Percentiles rank a stretch among this genome's conserved stretches.
Conservation (phyloP, 2,888 invertebrate species). For the Anthophora plumipes region DNA sequence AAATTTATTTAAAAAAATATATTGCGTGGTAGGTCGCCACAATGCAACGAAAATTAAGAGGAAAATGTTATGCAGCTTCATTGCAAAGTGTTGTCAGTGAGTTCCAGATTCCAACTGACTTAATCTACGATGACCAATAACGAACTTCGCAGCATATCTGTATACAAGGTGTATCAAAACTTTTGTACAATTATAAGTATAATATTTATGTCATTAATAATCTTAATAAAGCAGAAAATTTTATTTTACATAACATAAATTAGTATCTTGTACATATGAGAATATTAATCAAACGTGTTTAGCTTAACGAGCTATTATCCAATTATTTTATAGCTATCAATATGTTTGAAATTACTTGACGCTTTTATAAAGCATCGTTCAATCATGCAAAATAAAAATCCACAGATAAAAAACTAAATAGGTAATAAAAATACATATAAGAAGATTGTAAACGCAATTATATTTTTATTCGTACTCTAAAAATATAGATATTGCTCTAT, state of each 20-base stretch:
- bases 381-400: neutral
- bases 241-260: neutral
- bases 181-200: neutral
- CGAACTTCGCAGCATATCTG: neutral
- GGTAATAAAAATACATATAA: no score
- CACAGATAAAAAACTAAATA: neutral
- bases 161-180: conserved; percentile 6
- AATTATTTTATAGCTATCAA: neutral
- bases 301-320: neutral
- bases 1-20: conserved; percentile 18
- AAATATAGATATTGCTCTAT: neutral
- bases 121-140: conserved; percentile 2
- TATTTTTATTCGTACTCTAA: neutral
- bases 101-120: conserved; percentile 18
- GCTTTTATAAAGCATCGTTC: neutral
- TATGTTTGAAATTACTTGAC: neutral
- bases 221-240: neutral
- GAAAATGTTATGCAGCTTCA: conserved; percentile 34
- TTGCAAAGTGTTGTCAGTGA: conserved; percentile 13
- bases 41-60: conserved; percentile 46
- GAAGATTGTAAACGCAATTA: no score
- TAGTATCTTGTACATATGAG: neutral
- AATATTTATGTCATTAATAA: neutral
- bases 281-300: neutral
- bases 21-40: conserved; percentile 49